These are phyloP conservation scores for Rhodophaea formosa DNA, from an alignment of 2,888 invertebrate genomes.

Conservation along the genomic window DNA sequence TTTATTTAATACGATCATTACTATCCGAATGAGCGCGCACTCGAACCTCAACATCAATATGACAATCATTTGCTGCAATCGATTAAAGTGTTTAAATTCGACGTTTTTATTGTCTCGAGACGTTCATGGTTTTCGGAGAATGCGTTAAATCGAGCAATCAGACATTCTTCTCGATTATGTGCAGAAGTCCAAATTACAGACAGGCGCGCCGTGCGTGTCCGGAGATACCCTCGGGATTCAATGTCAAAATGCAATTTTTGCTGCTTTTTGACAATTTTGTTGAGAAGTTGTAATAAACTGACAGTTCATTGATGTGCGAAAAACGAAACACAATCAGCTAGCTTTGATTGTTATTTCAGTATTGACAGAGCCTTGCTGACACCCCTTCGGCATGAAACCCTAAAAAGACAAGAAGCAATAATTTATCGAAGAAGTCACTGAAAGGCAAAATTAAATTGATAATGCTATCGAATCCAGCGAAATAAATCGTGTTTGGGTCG, in stretches of 20 bases:
- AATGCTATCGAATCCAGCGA: not conserved
- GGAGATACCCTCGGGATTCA: slow-evolving; percentile 22
- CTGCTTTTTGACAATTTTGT: not conserved
- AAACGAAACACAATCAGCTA: too few species aligned
- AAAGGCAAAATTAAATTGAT: slow-evolving; percentile 15
- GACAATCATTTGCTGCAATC: slow-evolving; percentile 15
- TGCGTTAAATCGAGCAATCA: slow-evolving; percentile 34
- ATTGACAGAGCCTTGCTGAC: too few species aligned
- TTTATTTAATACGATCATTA: slow-evolving; percentile 53
- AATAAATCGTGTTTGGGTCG: slow-evolving; percentile 6
- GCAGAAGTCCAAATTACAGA: slow-evolving; percentile 53
- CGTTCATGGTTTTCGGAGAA: slow-evolving; percentile 22
- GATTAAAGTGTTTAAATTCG: slow-evolving; percentile 20
- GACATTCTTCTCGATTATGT: slow-evolving; percentile 49
- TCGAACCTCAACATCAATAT: slow-evolving; percentile 33
- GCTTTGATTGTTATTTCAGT: too few species aligned
- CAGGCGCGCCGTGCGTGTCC: slow-evolving; percentile 33
- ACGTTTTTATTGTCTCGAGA: slow-evolving; percentile 15
- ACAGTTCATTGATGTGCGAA: too few species aligned
- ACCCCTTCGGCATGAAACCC: too few species aligned
- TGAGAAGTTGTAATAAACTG: not conserved
- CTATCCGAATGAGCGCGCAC: slow-evolving; percentile 32
- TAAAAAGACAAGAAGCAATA: not conserved
- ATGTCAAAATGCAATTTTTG: slow-evolving; percentile 28
- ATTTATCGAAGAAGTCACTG: not conserved